These are phyloP conservation scores for Phymanthus crucifer DNA, from an alignment of 92 coral and sea anemone species.

Conservation along the genomic window DNA sequence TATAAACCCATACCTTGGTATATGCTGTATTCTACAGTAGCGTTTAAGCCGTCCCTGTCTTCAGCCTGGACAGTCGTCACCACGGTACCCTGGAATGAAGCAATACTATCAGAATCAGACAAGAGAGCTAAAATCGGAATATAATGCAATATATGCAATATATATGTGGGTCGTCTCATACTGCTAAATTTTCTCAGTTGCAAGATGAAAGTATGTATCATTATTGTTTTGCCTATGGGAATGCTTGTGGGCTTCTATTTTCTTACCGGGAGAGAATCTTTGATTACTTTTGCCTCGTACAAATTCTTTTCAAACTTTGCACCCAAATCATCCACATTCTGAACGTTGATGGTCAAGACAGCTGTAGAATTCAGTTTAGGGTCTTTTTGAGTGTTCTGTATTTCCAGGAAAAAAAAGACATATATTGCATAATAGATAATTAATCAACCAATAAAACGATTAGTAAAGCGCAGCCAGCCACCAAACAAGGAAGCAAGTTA, in stretches of 20 bases:
- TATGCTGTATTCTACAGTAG: conserved; percentile 34
- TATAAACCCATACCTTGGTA: conserved; percentile 37
- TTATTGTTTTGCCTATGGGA: too few relatives aligned
- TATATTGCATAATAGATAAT: too few relatives aligned
- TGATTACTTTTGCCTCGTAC: not conserved
- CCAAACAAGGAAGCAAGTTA: too few relatives aligned
- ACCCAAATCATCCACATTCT: conserved; percentile 7
- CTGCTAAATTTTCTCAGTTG: too few relatives aligned
- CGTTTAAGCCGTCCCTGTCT: conserved; percentile 46
- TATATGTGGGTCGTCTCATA: too few relatives aligned
- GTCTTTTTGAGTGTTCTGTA: not conserved
- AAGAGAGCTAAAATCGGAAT: too few relatives aligned
- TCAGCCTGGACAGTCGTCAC: conserved; percentile 47
- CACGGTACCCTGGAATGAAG: conserved; percentile 32
- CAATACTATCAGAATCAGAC: not conserved
- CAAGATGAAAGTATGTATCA: too few relatives aligned
- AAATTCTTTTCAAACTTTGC: not conserved
- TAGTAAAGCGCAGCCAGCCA: too few relatives aligned
- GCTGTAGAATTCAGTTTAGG: not conserved
- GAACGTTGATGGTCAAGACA: not conserved
- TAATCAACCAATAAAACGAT: not conserved
- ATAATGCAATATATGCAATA: too few relatives aligned
- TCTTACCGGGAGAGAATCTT: not conserved
- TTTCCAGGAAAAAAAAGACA: not conserved
- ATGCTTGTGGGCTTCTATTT: too few relatives aligned